Evolutionary conservation across 2,797 vertebrate genomes (phyloP), one percentile per base, ranked within the genome.

Genomic region (Molossus alvarezi): DNA sequence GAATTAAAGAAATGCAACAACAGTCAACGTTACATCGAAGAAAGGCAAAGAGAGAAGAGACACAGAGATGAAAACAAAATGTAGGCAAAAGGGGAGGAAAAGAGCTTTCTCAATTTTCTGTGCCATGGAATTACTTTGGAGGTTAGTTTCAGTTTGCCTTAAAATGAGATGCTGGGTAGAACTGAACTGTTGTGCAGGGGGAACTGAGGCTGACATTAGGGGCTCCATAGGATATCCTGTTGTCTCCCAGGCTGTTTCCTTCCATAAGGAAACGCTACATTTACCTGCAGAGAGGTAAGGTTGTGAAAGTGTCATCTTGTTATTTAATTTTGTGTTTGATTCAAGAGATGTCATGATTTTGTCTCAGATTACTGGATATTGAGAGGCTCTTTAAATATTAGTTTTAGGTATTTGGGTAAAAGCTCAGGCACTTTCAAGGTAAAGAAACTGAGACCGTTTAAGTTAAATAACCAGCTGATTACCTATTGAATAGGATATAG

Each of bases 341-440:
- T 94, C 41, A 67, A 55, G 57, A 85, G 57, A 85, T 73, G 41
- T 72, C 55, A 79, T 73, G 41, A 23, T 1, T 45, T 94, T 91
- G 41, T 64, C 37, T 93, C 65, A 80, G 69, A 67, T 95, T 41
- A 62, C 29, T 83, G 73, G 9, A 20, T 51, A 37, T 0, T 87
- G 57, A 92, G 64, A 53, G 27, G 27, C 10, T 87, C 64, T 67
- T 67, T 67, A 58, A 92, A 60, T 90, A 64, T 15, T 62, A 58
- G 33, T 90, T 94, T 83, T 62, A 81, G 27, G 60, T 82, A 81
- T 53, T 65, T 72, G 88, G 79, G 17, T 87, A 71, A 90, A 90
- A 95, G 76, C 9, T 13, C 72, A 84, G 13, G 9, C 1, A n/a
- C 37, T 55, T 51, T 64, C 75, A 85, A 57, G 23, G 8, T 55